Conservation (phyloP, 2,113 vertebrate species). For the Bos indicus region DNA sequence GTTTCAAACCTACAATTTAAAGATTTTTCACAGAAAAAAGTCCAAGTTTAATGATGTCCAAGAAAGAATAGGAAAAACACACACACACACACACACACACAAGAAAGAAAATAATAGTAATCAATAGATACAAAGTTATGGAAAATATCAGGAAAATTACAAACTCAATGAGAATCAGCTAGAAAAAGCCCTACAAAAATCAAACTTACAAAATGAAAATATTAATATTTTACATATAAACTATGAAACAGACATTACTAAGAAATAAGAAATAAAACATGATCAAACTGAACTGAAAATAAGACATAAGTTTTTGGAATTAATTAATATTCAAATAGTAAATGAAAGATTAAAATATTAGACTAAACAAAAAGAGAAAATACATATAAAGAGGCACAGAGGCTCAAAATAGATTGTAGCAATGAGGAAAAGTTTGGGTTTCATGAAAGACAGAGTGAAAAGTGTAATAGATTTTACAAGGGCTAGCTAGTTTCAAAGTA, state of each 20-base stretch:
- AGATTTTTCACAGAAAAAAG: not conserved
- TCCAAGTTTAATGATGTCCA: not conserved
- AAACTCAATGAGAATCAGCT: not conserved
- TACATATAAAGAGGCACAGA: not conserved
- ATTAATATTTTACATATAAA: not conserved
- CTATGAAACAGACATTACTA: not conserved
- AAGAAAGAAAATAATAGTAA: not conserved
- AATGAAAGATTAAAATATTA: not conserved
- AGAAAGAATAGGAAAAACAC: not conserved
- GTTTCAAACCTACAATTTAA: not conserved
- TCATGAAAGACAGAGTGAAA: not conserved
- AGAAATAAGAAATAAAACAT: not conserved
- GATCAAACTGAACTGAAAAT: not conserved
- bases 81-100: too few relatives aligned
- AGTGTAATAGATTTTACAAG: not conserved
- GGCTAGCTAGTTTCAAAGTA: not conserved
- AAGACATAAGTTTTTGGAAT: not conserved
- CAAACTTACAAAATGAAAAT: not conserved
- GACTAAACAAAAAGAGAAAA: not conserved
- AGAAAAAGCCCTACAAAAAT: not conserved
- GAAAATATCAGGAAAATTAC: not conserved
- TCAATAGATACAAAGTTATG: not conserved
- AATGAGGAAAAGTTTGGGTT: not conserved
- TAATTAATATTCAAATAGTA: not conserved
- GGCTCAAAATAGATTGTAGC: not conserved